phyloP scores from a whole-genome alignment of 2,797 vertebrate genomes.

The Dromococcyx pavoninus region DNA sequence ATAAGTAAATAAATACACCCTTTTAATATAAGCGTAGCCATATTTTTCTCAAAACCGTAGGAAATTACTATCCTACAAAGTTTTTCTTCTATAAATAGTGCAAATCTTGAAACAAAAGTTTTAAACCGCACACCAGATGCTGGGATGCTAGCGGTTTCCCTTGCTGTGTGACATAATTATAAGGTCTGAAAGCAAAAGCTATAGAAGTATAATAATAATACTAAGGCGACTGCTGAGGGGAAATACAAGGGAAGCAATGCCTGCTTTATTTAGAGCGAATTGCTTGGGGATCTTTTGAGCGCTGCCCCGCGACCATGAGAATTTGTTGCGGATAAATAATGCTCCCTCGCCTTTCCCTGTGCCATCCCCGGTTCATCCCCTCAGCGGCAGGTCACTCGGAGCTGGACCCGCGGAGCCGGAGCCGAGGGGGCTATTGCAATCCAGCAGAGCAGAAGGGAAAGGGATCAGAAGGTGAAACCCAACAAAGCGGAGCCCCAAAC shows the following conservation, averaged over 20 bases:
- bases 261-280: conserved; percentile 57
- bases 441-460: conserved; percentile 65
- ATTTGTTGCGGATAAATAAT: conserved; percentile 3
- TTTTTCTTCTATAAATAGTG: conserved; percentile 84
- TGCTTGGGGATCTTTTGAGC: conserved; percentile 8
- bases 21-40: conserved; percentile 74
- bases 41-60: conserved; percentile 78
- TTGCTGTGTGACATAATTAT: conserved; percentile 85
- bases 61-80: conserved; percentile 83
- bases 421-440: conserved; percentile 8
- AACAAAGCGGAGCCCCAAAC: conserved; percentile 34
- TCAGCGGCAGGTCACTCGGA: neutral
- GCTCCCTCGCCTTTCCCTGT: neutral
- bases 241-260: conserved; percentile 62
- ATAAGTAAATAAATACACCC: conserved; percentile 70
- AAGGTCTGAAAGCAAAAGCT: conserved; percentile 77
- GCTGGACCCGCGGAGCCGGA: conserved; percentile 22
- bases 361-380: neutral
- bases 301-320: neutral
- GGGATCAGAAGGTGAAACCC: conserved; percentile 59
- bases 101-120: conserved; percentile 85
- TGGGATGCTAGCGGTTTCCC: conserved; percentile 81
- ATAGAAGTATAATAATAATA: conserved; percentile 72
- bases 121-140: conserved; percentile 83
- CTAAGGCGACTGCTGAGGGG: conserved; percentile 67